Conservation (phyloP, 1,140 invertebrate species). For the Paraescarpia echinospica region DNA sequence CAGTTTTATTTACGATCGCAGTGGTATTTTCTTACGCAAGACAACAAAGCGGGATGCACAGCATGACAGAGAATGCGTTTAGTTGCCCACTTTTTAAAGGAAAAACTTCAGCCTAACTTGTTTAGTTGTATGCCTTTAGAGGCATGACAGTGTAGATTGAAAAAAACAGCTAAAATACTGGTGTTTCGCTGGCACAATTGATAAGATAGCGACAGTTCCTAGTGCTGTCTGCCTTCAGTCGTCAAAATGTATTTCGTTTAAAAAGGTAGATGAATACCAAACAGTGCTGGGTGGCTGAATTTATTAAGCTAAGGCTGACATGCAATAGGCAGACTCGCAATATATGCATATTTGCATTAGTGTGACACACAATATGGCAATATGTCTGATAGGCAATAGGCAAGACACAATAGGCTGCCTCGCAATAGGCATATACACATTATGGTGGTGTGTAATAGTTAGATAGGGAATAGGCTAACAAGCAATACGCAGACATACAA, state of each 20-base stretch:
- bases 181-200: neutral
- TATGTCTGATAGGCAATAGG: too few relatives aligned
- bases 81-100: neutral
- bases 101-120: neutral
- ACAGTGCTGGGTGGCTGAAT: neutral
- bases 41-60: neutral
- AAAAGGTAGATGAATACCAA: neutral
- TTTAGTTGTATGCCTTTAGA: neutral
- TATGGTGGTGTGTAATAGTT: too few relatives aligned
- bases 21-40: too few relatives aligned
- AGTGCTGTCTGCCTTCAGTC: neutral
- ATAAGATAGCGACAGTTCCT: neutral
- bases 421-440: too few relatives aligned
- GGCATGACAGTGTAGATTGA: neutral
- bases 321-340: neutral
- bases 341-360: too few relatives aligned
- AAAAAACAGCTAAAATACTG: neutral
- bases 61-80: neutral
- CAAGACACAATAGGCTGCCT: too few relatives aligned
- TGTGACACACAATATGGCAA: too few relatives aligned
- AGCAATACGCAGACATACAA: neutral
- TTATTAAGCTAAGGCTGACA: neutral
- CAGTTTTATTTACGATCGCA: neutral
- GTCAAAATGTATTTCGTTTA: neutral
- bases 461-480: too few relatives aligned